Evolutionary conservation across 2,797 vertebrate species (phyloP), one percentile per base, ranked within the genome.

Genomic region (Clarias platycephalus): DNA sequence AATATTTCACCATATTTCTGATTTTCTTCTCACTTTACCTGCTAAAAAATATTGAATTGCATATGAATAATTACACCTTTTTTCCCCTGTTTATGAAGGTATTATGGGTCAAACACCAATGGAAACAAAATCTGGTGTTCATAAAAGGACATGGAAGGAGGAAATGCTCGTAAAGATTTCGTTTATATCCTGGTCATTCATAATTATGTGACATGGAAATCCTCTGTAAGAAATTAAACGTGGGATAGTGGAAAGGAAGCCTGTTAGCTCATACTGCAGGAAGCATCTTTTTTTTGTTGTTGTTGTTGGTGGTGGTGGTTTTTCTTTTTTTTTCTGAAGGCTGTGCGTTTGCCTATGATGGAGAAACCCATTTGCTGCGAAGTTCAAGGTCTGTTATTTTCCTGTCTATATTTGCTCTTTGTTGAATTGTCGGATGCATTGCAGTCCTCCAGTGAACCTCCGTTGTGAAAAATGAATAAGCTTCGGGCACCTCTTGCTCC

Each of bases 11-110:
- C 85, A 84, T 79, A 85, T 83, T 70, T 57, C 66, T 85, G 76
- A 83, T 85, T 83, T 88, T 86, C 71, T 90, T 88, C 60, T 85
- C 53, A 76, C 26, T 79, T 84, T 68, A 79, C 88, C 76, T 64
- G 67, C 63, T 72, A 72, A 67, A 83, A 83, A 72, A 64, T 58
- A 71, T 4, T 8, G 3, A 40, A 40, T n/a, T 2, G 4, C 5
- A 44, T 44, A 44, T 44, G 40, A 44, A 44, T 60, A 31, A 28
- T 76, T 24, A 34, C 58, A 28, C 5, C 0, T 62, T 53, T 62
- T 53, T 53, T 53, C 31, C 67, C 10, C 24, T 62, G 3, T 7
- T 22, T 75, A 31, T 55, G n/a, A 13, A 72, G 49, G 24, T 72
- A 53, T 53, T 55, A 55, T 15, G 55, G 4, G 49, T 8, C 26